Evolutionary conservation across 2,888 invertebrate genomes (phyloP), one percentile per base, ranked within the genome.

Genomic region (Piscicola geometra): DNA sequence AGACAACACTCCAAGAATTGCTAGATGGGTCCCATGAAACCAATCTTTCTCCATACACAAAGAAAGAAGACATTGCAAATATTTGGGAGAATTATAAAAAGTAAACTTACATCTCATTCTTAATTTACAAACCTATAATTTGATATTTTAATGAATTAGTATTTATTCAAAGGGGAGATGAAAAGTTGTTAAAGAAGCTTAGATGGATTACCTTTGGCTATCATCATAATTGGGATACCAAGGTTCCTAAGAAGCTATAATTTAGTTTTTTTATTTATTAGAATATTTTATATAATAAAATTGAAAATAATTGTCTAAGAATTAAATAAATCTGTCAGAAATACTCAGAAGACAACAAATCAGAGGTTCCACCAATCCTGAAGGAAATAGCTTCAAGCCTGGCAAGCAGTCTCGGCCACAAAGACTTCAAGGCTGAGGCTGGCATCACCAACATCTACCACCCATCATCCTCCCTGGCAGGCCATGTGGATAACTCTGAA

Each of bases 171-270:
- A 56, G 60, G n/a, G 71, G 41, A 41, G 25, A 71, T 41, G 5
- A 35, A 28, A 71, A 33, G 68, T 71, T 79, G n/a, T 64, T 81
- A 47, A 41, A 78, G 18, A 79, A 78, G 68, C 84, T 99, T 81
- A 88, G 98, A 81, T 99, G 99, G 99, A 90, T 92, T 0, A 99
- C 98, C 0, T 86, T 98, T 50, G 99, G 99, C 21, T 97, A 96
- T 84, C 98, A 99, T 86, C 96, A 99, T 86, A 91, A 99, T 85
- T 99, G 99, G 98, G 91, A 94, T 82, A 92, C 93, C 75, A 99
- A 98, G 89, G 90, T 91, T 33, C n/a, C 41, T 41, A 15, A 41
- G 15, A 41, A 9, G 9, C 5, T 41, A 41, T 15, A 41, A 41
- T 41, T 41, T 41, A 15, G n/a, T n/a, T n/a, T n/a, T n/a, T n/a